A percentile compares a stretch with the other conserved stretches of the same genome.
These are phyloP conservation scores for Chionoecetes opilio DNA, from an alignment of 1,140 invertebrate genomes.

Conservation along the genomic window DNA sequence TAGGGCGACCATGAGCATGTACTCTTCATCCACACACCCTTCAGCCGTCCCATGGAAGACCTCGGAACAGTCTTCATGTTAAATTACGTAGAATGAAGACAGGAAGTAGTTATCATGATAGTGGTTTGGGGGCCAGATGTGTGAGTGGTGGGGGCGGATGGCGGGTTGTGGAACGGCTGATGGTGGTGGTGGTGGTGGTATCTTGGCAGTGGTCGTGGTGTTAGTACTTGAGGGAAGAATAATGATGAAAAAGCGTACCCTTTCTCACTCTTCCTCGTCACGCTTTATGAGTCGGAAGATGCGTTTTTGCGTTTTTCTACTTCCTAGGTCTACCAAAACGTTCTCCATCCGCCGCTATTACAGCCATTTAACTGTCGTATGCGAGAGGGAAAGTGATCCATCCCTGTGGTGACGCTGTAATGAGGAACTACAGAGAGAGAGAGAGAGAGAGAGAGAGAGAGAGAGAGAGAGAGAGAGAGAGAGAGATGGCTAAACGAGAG, in stretches of 20 bases:
- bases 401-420: too few species aligned
- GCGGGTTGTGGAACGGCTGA: neutral
- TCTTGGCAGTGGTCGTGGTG: neutral
- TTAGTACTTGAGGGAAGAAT: neutral
- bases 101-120: constrained; percentile 32
- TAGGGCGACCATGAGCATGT: too few species aligned
- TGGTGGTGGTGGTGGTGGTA: neutral
- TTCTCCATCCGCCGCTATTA: too few species aligned
- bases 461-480: too few species aligned
- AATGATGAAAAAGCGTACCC: neutral
- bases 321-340: too few species aligned
- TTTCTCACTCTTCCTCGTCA: neutral
- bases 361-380: too few species aligned
- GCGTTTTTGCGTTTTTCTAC: too few species aligned
- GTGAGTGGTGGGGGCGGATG: neutral
- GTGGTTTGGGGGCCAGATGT: constrained; percentile 11
- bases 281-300: neutral
- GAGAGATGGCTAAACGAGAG: neutral
- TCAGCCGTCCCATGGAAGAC: neutral
- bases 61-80: neutral
- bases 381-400: too few species aligned
- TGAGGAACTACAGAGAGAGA: too few species aligned
- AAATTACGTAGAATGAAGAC: constrained; percentile 30
- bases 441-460: too few species aligned
- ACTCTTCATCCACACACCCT: neutral